A percentile compares a stretch with the other conserved stretches of the same genome.
Evolutionary conservation across 2,113 vertebrate species (phyloP).

Genomic region (Triplophysa dalaica): DNA sequence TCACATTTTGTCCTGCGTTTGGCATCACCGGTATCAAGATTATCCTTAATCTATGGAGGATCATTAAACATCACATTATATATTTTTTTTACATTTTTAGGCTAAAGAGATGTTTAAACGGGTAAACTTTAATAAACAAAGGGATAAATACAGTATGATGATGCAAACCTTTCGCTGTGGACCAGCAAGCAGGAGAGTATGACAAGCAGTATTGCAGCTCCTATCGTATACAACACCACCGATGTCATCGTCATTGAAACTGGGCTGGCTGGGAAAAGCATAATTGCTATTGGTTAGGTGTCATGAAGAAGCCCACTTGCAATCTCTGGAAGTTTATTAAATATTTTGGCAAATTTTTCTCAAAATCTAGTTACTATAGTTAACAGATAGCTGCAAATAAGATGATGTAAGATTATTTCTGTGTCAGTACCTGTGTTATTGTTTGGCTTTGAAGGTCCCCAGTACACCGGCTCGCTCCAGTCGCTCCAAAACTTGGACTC

Average conservation of each 20-base stretch:
- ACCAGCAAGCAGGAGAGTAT: conserved; percentile 45
- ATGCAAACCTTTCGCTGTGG: conserved; percentile 46
- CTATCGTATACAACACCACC: conserved; percentile 8
- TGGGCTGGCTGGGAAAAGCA: not conserved
- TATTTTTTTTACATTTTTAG: not conserved
- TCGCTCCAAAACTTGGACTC: conserved; percentile 65
- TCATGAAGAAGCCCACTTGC: too few relatives aligned
- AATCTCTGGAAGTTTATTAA: too few relatives aligned
- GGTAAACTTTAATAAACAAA: not conserved
- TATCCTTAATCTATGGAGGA: conserved; percentile 73
- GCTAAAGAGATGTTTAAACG: not conserved
- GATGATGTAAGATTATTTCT: not conserved
- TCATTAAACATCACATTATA: not conserved
- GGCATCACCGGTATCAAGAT: conserved; percentile 85
- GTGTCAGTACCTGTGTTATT: conserved; percentile 24
- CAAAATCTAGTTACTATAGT: too few relatives aligned
- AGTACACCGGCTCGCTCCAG: conserved; percentile 68
- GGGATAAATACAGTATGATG: not conserved
- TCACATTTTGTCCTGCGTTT: conserved; percentile 84
- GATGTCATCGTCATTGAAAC: not conserved
- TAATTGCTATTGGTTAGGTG: not conserved
- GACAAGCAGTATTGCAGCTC: conserved; percentile 28
- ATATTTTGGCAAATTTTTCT: too few relatives aligned
- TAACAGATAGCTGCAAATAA: not conserved
- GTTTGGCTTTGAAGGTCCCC: conserved; percentile 49